Percentiles rank a stretch among this genome's conserved stretches.
Evolutionary conservation across 2,888 invertebrate species (phyloP).

Genomic region (Ditula angustiorana): DNA sequence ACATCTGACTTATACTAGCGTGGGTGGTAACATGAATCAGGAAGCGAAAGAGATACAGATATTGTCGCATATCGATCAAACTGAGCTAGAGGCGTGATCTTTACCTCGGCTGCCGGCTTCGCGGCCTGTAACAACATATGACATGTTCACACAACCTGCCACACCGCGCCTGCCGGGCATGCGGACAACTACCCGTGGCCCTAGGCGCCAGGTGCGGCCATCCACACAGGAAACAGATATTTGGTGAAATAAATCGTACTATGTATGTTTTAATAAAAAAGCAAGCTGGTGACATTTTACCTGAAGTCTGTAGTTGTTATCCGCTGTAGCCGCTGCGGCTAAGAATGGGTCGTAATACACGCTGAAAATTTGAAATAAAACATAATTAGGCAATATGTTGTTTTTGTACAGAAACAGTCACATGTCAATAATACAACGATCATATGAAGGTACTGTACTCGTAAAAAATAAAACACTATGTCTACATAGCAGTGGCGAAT

Average conservation of each 20-base stretch:
- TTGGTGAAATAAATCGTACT: slow-evolving; percentile 22
- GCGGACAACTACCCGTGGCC: neutral
- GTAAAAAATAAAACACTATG: slow-evolving; percentile 15
- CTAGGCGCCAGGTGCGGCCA: slow-evolving; percentile 5
- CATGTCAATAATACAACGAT: neutral
- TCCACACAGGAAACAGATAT: slow-evolving; percentile 11
- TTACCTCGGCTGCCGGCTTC: slow-evolving; percentile 90
- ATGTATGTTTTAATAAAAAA: neutral
- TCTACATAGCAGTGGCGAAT: neutral
- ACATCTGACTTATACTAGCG: slow-evolving; percentile 71
- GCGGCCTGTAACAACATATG: slow-evolving; percentile 88
- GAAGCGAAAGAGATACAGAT: slow-evolving; percentile 80
- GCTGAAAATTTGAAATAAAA: slow-evolving; percentile 85
- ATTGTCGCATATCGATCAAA: slow-evolving; percentile 66
- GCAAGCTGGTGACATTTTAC: slow-evolving; percentile 80
- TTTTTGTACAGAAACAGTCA: neutral
- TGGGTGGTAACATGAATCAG: slow-evolving; percentile 79
- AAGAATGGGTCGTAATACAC: slow-evolving; percentile 98
- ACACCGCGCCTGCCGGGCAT: slow-evolving; percentile 30
- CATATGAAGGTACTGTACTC: neutral
- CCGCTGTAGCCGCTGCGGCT: slow-evolving; percentile 94
- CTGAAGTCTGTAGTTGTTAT: slow-evolving; percentile 96
- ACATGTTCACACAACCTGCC: slow-evolving; percentile 62
- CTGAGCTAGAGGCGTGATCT: slow-evolving; percentile 65
- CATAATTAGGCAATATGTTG: slow-evolving; percentile 36